Evolutionary conservation across 2,797 vertebrate genomes (phyloP).

Genomic region (Tapera naevia): DNA sequence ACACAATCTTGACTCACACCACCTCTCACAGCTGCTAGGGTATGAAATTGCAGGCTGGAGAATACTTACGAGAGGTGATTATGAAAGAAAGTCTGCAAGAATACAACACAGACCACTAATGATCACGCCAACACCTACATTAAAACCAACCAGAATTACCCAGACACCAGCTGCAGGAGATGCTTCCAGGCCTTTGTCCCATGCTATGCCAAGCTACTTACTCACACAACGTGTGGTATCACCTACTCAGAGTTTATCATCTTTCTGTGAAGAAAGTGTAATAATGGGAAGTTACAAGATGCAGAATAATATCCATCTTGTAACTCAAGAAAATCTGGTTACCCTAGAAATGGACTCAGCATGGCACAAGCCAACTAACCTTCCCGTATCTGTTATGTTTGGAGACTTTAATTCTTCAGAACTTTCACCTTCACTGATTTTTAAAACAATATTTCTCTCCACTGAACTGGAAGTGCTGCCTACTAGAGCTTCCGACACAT

Average conservation of each 20-base stretch:
- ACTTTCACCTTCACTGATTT: constrained; percentile 18
- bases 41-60: constrained; percentile 63
- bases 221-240: neutral
- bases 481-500: neutral
- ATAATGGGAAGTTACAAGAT: neutral
- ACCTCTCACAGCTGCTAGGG: constrained; percentile 44
- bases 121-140: constrained; percentile 35
- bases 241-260: neutral
- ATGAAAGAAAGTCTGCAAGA: neutral
- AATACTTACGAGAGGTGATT: constrained; percentile 26
- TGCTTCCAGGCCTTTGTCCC: neutral
- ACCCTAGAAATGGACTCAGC: neutral
- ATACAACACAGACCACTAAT: neutral
- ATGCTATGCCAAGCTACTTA: neutral
- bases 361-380: neutral
- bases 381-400: neutral
- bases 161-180: neutral
- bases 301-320: neutral
- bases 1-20: neutral
- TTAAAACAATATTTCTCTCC: neutral
- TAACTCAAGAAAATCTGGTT: neutral
- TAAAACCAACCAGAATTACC: neutral
- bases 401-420: neutral
- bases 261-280: neutral
- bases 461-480: neutral